These are phyloP conservation scores for Aplocera efformata DNA, from an alignment of 2,888 invertebrate genomes.

Conservation along the genomic window DNA sequence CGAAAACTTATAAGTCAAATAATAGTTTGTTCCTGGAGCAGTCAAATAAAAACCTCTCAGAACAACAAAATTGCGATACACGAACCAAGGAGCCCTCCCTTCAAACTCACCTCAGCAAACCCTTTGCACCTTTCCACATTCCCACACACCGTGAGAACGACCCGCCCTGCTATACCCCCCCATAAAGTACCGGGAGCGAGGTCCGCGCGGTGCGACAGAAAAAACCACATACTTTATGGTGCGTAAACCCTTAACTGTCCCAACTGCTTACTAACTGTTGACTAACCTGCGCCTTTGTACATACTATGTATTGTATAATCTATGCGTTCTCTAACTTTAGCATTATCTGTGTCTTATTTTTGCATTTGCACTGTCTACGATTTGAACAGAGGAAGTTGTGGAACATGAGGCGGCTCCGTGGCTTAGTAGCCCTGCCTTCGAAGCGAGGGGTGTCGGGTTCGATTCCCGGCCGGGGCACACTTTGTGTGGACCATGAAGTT, in stretches of 20 bases:
- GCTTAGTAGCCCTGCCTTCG: too few relatives aligned
- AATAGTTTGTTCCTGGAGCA: too few relatives aligned
- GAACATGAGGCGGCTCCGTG: too few relatives aligned
- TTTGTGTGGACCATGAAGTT: too few relatives aligned
- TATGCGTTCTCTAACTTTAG: slow-evolving; percentile 28
- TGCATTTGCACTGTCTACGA: too few relatives aligned
- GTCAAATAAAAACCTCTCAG: too few relatives aligned
- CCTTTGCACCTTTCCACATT: slow-evolving; percentile 74
- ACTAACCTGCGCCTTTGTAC: neutral
- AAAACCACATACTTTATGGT: slow-evolving; percentile 52
- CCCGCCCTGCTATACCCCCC: slow-evolving; percentile 53
- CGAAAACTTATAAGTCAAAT: too few relatives aligned
- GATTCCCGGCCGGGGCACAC: too few relatives aligned
- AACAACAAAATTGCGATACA: slow-evolving; percentile 15
- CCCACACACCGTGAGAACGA: slow-evolving; percentile 76
- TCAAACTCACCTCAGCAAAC: slow-evolving; percentile 21
- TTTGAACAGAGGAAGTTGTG: too few relatives aligned
- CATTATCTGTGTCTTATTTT: too few relatives aligned
- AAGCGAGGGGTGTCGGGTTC: too few relatives aligned
- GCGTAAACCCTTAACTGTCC: too few relatives aligned
- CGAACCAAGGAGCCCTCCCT: slow-evolving; percentile 12
- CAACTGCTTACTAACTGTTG: slow-evolving; percentile 43
- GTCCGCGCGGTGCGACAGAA: slow-evolving; percentile 32
- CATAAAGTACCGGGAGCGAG: slow-evolving; percentile 59
- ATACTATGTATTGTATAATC: slow-evolving; percentile 9